Percentiles rank a stretch among this genome's conserved stretches.
These are phyloP conservation scores for Drosophila mojavensis DNA, from an alignment of 1,140 invertebrate species.

Conservation along the genomic window DNA sequence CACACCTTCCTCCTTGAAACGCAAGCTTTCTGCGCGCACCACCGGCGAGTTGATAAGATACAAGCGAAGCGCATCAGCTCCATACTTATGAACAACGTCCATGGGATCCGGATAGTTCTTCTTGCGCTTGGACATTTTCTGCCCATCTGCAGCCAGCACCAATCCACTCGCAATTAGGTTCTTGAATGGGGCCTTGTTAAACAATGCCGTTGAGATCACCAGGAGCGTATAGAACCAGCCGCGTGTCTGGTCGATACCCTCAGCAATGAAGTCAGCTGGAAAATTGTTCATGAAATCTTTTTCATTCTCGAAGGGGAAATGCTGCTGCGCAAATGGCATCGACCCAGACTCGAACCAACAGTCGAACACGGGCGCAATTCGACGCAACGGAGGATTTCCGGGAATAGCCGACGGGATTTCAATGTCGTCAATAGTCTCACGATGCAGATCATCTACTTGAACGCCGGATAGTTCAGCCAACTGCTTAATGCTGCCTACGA, in stretches of 20 bases:
- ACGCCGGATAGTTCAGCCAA: slow-evolving; percentile 92
- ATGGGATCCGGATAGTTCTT: slow-evolving; percentile 99
- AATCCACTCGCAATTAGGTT: slow-evolving; percentile 98
- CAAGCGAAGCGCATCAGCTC: slow-evolving; percentile 97
- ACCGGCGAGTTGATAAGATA: slow-evolving; percentile 99
- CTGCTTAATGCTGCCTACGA: slow-evolving; percentile 97
- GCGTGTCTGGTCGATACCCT: slow-evolving; percentile 99
- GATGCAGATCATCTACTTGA: slow-evolving; percentile 95
- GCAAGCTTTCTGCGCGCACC: slow-evolving; percentile 97
- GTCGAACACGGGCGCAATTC: slow-evolving; percentile 98
- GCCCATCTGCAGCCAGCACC: slow-evolving; percentile 97
- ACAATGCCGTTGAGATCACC: slow-evolving; percentile 98
- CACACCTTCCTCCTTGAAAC: slow-evolving; percentile 99
- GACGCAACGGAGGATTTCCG: slow-evolving; percentile 91
- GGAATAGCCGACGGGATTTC: slow-evolving; percentile 95
- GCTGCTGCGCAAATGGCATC: slow-evolving; percentile 99
- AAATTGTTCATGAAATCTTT: slow-evolving; percentile 97
- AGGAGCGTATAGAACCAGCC: slow-evolving; percentile 99
- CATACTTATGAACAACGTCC: slow-evolving; percentile 96
- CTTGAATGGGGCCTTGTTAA: slow-evolving; percentile 98
- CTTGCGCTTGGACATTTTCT: slow-evolving; percentile 99
- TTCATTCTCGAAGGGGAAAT: slow-evolving; percentile 97
- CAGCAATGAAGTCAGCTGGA: slow-evolving; percentile 99
- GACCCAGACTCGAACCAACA: slow-evolving; percentile 99
- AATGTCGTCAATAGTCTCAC: slow-evolving; percentile 96